Conservation (phyloP, 2,113 vertebrate genomes). For the Oxygymnocypris stewartii region DNA sequence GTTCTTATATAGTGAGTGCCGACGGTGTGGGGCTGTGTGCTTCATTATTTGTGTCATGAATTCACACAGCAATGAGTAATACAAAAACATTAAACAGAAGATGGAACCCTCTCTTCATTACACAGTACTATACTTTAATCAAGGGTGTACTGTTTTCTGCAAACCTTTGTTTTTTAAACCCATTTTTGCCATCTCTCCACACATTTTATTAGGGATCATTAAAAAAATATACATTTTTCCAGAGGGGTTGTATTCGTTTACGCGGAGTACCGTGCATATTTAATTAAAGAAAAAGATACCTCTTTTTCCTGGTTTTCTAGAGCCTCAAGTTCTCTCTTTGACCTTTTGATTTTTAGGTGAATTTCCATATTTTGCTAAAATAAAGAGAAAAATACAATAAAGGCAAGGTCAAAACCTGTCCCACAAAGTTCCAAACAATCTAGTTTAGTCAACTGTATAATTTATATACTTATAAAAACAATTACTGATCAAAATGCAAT, state of each 20-base stretch:
- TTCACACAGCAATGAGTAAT: too few species aligned
- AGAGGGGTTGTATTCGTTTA: neutral
- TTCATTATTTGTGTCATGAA: too few species aligned
- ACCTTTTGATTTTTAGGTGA: constrained; percentile 92
- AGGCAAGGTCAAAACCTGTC: neutral
- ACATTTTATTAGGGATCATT: too few species aligned
- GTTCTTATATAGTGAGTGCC: too few species aligned
- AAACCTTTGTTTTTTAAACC: too few species aligned
- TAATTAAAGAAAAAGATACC: constrained; percentile 49
- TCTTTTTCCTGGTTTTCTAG: constrained; percentile 91
- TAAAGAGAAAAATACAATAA: constrained; percentile 39
- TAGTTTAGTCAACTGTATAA: neutral
- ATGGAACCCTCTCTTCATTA: too few species aligned
- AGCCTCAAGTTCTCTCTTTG: constrained; percentile 91
- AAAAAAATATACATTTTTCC: neutral
- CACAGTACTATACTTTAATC: too few species aligned
- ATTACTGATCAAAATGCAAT: too few species aligned
- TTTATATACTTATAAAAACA: neutral
- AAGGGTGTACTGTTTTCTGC: too few species aligned
- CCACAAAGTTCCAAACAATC: neutral
- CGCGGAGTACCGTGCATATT: neutral
- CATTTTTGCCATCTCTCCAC: too few species aligned
- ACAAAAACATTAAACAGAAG: too few species aligned
- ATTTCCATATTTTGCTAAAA: constrained; percentile 97
- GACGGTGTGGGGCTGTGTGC: too few species aligned